Evolutionary conservation across 53 echinoderm and acorn worm genomes (phyloP).

Genomic region (Arbacia lixula): DNA sequence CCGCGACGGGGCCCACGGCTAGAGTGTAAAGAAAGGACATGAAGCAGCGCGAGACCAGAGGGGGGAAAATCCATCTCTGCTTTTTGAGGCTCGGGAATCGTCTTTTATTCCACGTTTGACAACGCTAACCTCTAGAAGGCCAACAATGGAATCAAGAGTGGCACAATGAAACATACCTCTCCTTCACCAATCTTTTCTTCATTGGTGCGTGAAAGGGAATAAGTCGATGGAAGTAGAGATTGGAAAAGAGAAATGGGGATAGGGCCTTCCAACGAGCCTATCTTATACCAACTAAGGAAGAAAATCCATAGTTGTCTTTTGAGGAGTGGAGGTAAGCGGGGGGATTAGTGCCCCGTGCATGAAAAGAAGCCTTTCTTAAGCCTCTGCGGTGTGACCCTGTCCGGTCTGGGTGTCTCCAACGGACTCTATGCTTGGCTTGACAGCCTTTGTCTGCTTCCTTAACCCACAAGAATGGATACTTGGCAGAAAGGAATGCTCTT

Average conservation of each 20-base stretch:
- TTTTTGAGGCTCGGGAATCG: constrained; percentile 1
- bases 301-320: constrained; percentile 50
- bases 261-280: neutral
- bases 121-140: constrained; percentile 34
- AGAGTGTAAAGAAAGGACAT: neutral
- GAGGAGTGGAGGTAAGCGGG: constrained; percentile 15
- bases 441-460: constrained; percentile 43
- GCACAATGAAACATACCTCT: constrained; percentile 1
- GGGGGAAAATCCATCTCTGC: constrained; percentile 22
- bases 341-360: constrained; percentile 27
- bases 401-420: constrained; percentile 48
- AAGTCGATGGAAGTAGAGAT: neutral
- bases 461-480: constrained; percentile 22
- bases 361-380: constrained; percentile 51
- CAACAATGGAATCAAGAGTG: neutral
- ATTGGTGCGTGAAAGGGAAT: constrained; percentile 18
- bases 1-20: constrained; percentile 3
- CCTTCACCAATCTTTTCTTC: constrained; percentile 11
- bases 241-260: neutral
- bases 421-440: constrained; percentile 31
- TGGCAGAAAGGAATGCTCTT: constrained; percentile 9
- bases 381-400: constrained; percentile 16
- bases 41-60: too few species aligned
- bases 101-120: constrained; percentile 30
- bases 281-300: constrained; percentile 26